These are phyloP conservation scores for Tenrec ecaudatus DNA, from an alignment of 2,113 vertebrate genomes.

Conservation along the genomic window DNA sequence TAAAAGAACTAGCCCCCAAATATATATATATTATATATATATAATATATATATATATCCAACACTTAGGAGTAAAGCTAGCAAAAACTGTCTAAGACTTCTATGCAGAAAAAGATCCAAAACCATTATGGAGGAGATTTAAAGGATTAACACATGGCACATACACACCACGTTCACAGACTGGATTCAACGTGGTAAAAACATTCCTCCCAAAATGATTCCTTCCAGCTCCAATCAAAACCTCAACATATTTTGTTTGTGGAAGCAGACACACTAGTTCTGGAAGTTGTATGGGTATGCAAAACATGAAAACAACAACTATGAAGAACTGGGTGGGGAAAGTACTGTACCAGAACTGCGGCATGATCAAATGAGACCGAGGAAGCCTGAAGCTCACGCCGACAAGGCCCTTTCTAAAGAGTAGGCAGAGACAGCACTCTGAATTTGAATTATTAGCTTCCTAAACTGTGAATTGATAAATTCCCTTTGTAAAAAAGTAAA, in stretches of 20 bases:
- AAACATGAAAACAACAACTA: conserved; percentile 13
- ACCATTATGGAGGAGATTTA: not conserved
- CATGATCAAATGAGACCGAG: no score
- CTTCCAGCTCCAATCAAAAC: conserved; percentile 25
- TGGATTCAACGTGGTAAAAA: conserved; percentile 45
- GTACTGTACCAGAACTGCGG: no score
- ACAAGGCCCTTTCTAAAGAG: no score
- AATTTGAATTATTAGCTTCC: no score
- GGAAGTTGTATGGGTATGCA: conserved; percentile 38
- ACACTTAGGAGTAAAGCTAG: conserved; percentile 35
- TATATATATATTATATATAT: no score
- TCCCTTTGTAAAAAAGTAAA: no score
- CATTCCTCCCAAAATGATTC: conserved; percentile 26
- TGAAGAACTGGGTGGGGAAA: not conserved
- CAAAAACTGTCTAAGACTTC: conserved; percentile 2
- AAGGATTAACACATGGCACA: conserved; percentile 50
- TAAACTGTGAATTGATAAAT: no score
- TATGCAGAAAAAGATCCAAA: conserved; percentile 28
- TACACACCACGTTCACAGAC: not conserved
- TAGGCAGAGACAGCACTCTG: no score
- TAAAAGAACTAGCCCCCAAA: not conserved
- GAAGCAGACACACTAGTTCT: conserved; percentile 13
- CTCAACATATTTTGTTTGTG: not conserved
- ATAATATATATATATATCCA: not conserved
- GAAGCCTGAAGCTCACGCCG: no score